Evolutionary conservation across 2,113 vertebrate species (phyloP).

Genomic region (Eupsittula cactorum): DNA sequence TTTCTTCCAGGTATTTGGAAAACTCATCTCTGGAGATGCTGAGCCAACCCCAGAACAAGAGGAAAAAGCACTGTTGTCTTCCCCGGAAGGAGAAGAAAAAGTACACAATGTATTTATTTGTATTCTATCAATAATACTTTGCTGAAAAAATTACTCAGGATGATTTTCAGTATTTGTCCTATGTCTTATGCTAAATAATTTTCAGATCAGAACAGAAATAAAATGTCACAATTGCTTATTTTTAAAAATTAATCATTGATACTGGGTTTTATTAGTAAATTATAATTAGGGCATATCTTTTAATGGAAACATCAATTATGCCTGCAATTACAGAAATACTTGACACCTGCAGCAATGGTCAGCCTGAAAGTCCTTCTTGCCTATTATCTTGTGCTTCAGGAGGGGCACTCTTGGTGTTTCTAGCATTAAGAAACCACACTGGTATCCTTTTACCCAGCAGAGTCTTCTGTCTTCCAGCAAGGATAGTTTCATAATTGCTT

Average conservation of each 20-base stretch:
- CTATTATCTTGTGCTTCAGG: background rate
- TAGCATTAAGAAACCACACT: background rate
- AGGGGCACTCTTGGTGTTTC: background rate
- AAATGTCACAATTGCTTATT: background rate
- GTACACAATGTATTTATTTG: conserved; percentile 88
- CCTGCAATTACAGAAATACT: background rate
- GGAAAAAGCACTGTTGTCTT: conserved; percentile 94
- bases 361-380: background rate
- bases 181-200: background rate
- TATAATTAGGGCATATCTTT: background rate
- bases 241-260: background rate
- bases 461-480: background rate
- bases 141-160: background rate
- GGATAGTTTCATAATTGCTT: background rate
- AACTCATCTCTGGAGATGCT: conserved; percentile 96
- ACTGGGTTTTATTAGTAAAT: background rate
- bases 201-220: background rate
- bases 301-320: background rate
- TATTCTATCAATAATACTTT: conserved; percentile 70
- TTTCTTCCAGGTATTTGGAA: conserved; percentile 90
- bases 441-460: background rate
- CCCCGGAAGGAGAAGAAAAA: conserved; percentile 99
- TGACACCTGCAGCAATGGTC: background rate
- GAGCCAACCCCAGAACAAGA: conserved; percentile 98
- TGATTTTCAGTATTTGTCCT: background rate